Evolutionary conservation across 1,140 invertebrate species (phyloP).

Genomic region (Brachionus rubens): DNA sequence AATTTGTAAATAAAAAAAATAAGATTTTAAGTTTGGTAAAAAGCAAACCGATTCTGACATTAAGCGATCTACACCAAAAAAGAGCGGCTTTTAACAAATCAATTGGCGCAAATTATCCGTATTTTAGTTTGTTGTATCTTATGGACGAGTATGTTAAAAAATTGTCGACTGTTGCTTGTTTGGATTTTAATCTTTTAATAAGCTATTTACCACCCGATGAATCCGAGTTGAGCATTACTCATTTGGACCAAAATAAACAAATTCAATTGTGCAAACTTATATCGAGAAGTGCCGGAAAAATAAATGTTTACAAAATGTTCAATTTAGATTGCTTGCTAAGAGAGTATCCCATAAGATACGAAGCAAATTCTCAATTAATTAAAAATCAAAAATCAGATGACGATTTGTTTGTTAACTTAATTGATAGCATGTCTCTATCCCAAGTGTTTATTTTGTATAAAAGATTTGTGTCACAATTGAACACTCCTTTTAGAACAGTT

Average conservation of each 20-base stretch:
- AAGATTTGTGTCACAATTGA: constrained; percentile 10
- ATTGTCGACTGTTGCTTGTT: constrained; percentile 4
- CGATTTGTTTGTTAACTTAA: not conserved
- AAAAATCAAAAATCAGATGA: not conserved
- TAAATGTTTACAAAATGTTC: not conserved
- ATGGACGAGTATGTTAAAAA: constrained; percentile 24
- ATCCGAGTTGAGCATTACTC: not conserved
- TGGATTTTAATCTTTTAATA: not conserved
- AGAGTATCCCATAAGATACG: not conserved
- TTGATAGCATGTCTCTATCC: not conserved
- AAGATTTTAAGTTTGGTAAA: not conserved
- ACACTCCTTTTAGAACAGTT: not conserved
- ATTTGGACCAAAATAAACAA: not conserved
- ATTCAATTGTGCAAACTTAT: constrained; percentile 11
- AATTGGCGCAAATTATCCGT: constrained; percentile 20
- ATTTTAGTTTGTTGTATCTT: constrained; percentile 1
- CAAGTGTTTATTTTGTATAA: constrained; percentile 6
- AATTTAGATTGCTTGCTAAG: not conserved
- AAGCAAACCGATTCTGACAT: not conserved
- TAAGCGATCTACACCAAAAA: constrained; percentile 2
- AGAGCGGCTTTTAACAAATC: not conserved
- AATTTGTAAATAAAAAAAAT: not conserved
- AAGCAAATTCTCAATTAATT: not conserved
- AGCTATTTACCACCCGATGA: not conserved
- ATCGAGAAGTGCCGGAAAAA: constrained; percentile 10